A percentile compares a stretch with the other conserved stretches of the same genome.
phyloP scores from a whole-genome alignment of 2,888 invertebrate genomes.

The Meloe dianella region DNA sequence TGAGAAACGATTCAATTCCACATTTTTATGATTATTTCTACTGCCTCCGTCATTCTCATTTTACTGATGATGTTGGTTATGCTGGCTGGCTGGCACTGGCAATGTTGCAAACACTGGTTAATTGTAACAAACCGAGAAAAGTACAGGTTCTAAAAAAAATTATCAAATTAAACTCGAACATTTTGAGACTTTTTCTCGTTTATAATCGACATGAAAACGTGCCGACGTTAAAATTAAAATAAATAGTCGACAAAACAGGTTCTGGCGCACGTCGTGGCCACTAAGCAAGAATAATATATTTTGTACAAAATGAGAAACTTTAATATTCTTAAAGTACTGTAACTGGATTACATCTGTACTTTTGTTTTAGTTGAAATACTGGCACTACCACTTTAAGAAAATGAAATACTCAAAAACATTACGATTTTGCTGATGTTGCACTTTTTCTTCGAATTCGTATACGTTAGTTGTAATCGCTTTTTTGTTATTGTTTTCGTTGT shows the following conservation, averaged over 20 bases:
- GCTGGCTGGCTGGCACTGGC: background rate
- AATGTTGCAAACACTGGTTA: background rate
- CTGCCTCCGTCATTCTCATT: background rate
- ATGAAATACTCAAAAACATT: constrained; percentile 50
- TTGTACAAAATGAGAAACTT: constrained; percentile 42
- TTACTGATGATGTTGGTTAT: background rate
- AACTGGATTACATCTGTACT: constrained; percentile 52
- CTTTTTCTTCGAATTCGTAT: constrained; percentile 36
- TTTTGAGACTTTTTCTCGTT: constrained; percentile 11
- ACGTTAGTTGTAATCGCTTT: constrained; percentile 19
- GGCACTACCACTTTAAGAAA: constrained; percentile 47
- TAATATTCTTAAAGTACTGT: constrained; percentile 48
- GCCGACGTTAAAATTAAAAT: constrained; percentile 33
- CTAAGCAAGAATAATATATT: constrained; percentile 48
- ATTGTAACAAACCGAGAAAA: background rate
- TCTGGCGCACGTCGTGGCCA: constrained; percentile 30
- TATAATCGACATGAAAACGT: constrained; percentile 16
- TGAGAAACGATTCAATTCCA: background rate
- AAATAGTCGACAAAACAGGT: constrained; percentile 30
- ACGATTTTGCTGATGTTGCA: constrained; percentile 40
- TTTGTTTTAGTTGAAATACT: constrained; percentile 46
- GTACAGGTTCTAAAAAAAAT: constrained; percentile 2
- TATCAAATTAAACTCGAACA: constrained; percentile 15
- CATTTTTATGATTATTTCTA: background rate
- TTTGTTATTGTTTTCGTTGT: constrained; percentile 19